Percentiles rank a stretch among this genome's conserved stretches.
phyloP scores from a whole-genome alignment of 2,113 vertebrate species.

The Forbesichthys agassizii region DNA sequence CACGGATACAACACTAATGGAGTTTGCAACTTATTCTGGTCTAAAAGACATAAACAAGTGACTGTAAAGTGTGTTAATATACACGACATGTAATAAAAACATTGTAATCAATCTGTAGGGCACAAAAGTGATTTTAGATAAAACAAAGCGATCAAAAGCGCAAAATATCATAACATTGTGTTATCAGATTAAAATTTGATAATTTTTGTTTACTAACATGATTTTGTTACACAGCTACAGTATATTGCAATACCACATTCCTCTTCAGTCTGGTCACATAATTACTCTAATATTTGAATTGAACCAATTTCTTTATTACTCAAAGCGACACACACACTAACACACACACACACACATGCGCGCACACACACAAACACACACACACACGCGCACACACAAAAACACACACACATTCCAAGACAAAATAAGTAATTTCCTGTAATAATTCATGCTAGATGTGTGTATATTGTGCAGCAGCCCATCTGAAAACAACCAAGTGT shows the following conservation, averaged over 20 bases:
- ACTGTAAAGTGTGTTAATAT: no score
- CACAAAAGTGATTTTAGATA: no score
- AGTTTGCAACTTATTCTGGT: constrained; percentile 58
- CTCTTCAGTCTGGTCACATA: no score
- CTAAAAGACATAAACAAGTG: neutral
- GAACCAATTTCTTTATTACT: neutral
- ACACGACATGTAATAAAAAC: no score
- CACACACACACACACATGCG: neutral
- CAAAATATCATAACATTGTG: no score
- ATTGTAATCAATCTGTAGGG: no score
- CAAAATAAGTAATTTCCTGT: neutral
- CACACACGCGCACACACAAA: neutral
- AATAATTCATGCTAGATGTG: constrained; percentile 7
- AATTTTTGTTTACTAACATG: no score
- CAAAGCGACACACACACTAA: neutral
- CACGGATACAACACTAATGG: constrained; percentile 53
- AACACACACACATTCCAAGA: constrained; percentile 9
- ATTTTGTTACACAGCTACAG: no score
- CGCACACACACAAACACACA: neutral
- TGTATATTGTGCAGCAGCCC: constrained; percentile 25
- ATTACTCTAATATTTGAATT: no score
- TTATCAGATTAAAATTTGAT: no score
- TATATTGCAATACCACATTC: no score
- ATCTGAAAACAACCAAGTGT: constrained; percentile 41
- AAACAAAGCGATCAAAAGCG: no score